Evolutionary conservation across 2,888 invertebrate genomes (phyloP).

Genomic region (Rotaria socialis): DNA sequence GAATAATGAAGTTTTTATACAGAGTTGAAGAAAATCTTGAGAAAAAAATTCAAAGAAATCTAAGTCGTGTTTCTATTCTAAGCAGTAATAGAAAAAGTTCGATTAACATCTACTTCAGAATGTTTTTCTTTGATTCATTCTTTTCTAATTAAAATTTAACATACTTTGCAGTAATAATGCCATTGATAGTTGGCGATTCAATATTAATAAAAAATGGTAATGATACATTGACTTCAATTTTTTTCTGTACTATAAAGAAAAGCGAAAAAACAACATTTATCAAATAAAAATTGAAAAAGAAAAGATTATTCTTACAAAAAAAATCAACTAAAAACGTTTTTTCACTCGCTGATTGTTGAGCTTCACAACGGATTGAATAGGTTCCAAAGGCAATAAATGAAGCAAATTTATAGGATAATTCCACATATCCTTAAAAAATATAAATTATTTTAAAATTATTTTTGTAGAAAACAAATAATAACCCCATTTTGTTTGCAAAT

Average conservation of each 20-base stretch:
- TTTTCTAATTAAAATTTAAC: too few relatives aligned
- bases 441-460: background rate
- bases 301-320: background rate
- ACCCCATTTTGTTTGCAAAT: conserved; percentile 44
- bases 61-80: too few relatives aligned
- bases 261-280: background rate
- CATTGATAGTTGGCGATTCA: conserved; percentile 40
- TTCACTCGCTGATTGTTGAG: background rate
- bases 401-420: conserved; percentile 28
- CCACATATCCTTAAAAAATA: background rate
- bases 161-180: conserved; percentile 42
- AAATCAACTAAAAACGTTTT: conserved; percentile 16
- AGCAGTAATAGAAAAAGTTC: too few relatives aligned
- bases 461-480: background rate
- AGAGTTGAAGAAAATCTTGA: too few relatives aligned
- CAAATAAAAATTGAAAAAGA: background rate
- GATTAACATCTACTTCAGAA: too few relatives aligned
- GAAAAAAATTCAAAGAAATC: too few relatives aligned
- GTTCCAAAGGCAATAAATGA: conserved; percentile 30
- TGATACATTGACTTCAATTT: conserved; percentile 46
- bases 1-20: too few relatives aligned
- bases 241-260: background rate
- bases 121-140: too few relatives aligned
- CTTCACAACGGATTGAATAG: conserved; percentile 14
- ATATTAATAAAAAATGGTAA: conserved; percentile 44